A percentile compares a stretch with the other conserved stretches of the same genome.
phyloP scores from a whole-genome alignment of 2,888 invertebrate species.

The Cremastinae sp. region DNA sequence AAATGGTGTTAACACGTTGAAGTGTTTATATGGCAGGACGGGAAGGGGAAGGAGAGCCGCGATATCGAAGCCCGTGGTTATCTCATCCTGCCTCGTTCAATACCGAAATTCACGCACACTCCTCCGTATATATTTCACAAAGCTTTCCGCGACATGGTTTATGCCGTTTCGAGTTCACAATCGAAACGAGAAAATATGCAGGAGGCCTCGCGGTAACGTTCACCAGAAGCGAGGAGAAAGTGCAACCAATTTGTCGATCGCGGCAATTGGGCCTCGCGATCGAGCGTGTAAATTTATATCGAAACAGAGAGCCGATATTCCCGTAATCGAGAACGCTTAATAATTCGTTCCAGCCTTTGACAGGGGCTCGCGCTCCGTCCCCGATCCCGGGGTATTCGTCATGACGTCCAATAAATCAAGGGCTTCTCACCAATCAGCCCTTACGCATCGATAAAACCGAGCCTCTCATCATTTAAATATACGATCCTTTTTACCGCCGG shows the following conservation, averaged over 20 bases:
- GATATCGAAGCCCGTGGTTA: slow-evolving; percentile 29
- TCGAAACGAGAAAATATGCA: slow-evolving; percentile 12
- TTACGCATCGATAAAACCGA: not conserved
- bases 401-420: slow-evolving; percentile 19
- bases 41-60: too few species aligned
- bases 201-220: slow-evolving; percentile 1
- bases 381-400: not conserved
- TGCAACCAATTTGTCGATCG: slow-evolving; percentile 47
- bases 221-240: slow-evolving; percentile 18
- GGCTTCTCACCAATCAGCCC: slow-evolving; percentile 5
- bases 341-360: slow-evolving; percentile 28
- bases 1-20: slow-evolving; percentile 10
- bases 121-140: slow-evolving; percentile 7
- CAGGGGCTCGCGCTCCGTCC: not conserved
- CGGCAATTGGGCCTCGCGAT: not conserved
- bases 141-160: slow-evolving; percentile 40
- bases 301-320: not conserved
- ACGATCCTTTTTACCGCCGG: too few species aligned
- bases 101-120: not conserved
- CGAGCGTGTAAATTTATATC: slow-evolving; percentile 37
- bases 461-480: not conserved
- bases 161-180: slow-evolving; percentile 24
- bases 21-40: slow-evolving; percentile 28
- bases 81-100: slow-evolving; percentile 36
- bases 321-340: slow-evolving; percentile 25